Base-by-base conservation (phyloP, 2,888 invertebrate genomes). In the Zootermopsis nevadensis region DNA sequence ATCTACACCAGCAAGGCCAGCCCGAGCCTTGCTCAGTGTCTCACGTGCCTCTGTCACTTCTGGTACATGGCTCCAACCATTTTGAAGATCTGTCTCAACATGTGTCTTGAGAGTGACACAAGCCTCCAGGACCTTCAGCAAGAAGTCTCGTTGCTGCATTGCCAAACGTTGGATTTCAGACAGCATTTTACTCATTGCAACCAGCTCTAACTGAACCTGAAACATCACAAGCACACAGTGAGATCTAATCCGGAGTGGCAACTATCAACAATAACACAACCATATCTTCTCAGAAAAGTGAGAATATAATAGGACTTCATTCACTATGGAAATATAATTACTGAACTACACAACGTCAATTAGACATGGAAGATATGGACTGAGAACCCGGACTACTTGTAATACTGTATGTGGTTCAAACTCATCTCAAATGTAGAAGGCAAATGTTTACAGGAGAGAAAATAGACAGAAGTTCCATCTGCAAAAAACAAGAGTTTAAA, bases 51-150 rank as follows among this genome's bases (percentile, higher is more conserved):
- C 94, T 84, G 92, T 91, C 85, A 94, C 91, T 88, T 94, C 94
- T 10, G 91, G 90, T 85, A 93, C 91, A 84, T 93, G 93, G 72
- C 93, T 92, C 88, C 93, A 91, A 86, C 94, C 94, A 87, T 93
- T 93, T 85, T 93, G 93, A 86, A 95, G 90, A 88, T 95, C 94
- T 79, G 94, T 93, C 89, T 95, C 95, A 80, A 95, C 93, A 89
- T 94, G 94, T 83, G 94, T 93, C 88, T 95, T 95, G 77, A 95
- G 89, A 84, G 94, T 93, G 77, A 94, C 93, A 89, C 95, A 94
- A 66, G 95, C 94, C 88, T 95, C 95, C 85, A 94, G 90, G 79
- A 95, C 93, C 88, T 94, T 94, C 85, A 94, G 91, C 85, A 94
- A 89, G 89, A 94, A 94, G 87, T 94, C 93, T 86, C 95, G 92